Evolutionary conservation across 2,888 invertebrate genomes (phyloP).

Genomic region (Eupithecia dodoneata): DNA sequence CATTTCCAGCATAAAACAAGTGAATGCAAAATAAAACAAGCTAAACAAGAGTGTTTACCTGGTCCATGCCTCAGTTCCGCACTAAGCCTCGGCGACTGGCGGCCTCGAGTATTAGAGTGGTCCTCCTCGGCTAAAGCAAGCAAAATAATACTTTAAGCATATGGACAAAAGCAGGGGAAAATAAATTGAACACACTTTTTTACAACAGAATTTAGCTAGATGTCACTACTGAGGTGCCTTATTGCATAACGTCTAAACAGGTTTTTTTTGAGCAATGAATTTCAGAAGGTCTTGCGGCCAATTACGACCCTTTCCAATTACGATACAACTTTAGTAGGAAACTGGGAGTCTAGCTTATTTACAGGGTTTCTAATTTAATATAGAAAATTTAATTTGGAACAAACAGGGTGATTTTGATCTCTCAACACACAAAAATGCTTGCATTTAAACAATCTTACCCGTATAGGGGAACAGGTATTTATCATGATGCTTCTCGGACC

Average conservation of each 20-base stretch:
- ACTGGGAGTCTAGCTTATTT: not conserved
- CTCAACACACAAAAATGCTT: not conserved
- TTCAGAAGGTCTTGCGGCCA: not conserved
- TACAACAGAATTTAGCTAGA: slow-evolving; percentile 14
- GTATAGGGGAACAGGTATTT: slow-evolving; percentile 94
- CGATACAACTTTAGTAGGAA: not conserved
- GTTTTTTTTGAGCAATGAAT: not conserved
- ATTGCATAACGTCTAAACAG: not conserved
- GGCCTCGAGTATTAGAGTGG: slow-evolving; percentile 81
- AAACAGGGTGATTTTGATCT: not conserved
- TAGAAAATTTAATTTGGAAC: not conserved
- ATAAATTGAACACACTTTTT: slow-evolving; percentile 44
- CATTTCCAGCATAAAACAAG: not conserved
- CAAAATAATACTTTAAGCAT: slow-evolving; percentile 56
- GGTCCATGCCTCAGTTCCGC: slow-evolving; percentile 56
- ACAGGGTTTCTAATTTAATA: not conserved
- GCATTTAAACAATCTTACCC: slow-evolving; percentile 68
- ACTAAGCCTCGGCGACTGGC: slow-evolving; percentile 60
- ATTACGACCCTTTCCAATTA: not conserved
- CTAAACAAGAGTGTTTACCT: slow-evolving; percentile 58
- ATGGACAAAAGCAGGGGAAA: slow-evolving; percentile 37
- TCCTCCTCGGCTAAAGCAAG: slow-evolving; percentile 89
- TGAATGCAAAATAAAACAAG: slow-evolving; percentile 24
- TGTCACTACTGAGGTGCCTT: not conserved
- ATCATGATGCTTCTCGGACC: slow-evolving; percentile 90